Evolutionary conservation across 1,140 invertebrate species (phyloP).

Genomic region (Cephus cinctus): DNA sequence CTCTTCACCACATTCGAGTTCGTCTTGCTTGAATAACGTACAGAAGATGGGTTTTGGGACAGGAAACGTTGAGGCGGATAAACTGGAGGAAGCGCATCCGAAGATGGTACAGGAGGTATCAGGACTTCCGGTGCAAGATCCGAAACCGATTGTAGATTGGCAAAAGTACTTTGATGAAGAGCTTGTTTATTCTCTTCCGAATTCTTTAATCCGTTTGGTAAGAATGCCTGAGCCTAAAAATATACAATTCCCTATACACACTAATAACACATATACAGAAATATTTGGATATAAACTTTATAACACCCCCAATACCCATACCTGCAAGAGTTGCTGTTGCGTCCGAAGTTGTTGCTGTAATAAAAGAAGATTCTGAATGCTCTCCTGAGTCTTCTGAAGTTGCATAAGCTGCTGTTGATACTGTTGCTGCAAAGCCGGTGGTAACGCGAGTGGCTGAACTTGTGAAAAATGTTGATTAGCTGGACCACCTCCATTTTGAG

Average conservation of each 20-base stretch:
- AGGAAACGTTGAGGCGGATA: slow-evolving; percentile 41
- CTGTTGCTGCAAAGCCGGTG: slow-evolving; percentile 45
- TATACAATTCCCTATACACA: background rate
- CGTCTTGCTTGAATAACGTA: slow-evolving; percentile 1
- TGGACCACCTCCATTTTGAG: slow-evolving; percentile 3
- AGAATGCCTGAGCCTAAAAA: slow-evolving; percentile 39
- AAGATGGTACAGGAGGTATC: slow-evolving; percentile 34
- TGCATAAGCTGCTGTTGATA: slow-evolving; percentile 50
- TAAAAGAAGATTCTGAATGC: slow-evolving; percentile 44
- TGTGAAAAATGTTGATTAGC: slow-evolving; percentile 11
- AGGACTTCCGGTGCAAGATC: slow-evolving; percentile 33
- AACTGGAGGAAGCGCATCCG: slow-evolving; percentile 41
- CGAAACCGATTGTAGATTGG: slow-evolving; percentile 23
- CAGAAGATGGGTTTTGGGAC: background rate
- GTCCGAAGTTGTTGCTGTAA: slow-evolving; percentile 45
- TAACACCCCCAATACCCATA: slow-evolving; percentile 14
- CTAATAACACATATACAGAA: too few species aligned
- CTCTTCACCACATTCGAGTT: background rate
- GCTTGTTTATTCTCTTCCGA: slow-evolving; percentile 35
- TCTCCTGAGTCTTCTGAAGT: slow-evolving; percentile 51
- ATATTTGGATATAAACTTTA: background rate
- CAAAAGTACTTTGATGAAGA: slow-evolving; percentile 29
- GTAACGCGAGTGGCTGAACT: slow-evolving; percentile 29
- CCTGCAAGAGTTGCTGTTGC: slow-evolving; percentile 48
- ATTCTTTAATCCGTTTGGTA: slow-evolving; percentile 31